Evolutionary conservation across 2,888 invertebrate species (phyloP).

Genomic region (Tetragnatha montana): DNA sequence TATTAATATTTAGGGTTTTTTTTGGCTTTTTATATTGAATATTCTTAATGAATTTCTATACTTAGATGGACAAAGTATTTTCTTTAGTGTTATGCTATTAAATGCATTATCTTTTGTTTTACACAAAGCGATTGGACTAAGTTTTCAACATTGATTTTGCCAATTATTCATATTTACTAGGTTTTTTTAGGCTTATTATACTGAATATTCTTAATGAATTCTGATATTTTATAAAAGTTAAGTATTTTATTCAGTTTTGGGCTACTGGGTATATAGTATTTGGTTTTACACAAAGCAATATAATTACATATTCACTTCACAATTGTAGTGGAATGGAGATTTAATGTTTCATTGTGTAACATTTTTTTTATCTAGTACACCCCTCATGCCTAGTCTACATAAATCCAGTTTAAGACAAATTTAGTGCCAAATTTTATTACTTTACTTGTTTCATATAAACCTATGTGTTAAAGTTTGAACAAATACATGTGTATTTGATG

Average conservation of each 20-base stretch:
- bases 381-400: no score
- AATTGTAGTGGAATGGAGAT: no score
- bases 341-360: not conserved
- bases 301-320: no score
- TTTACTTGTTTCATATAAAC: not conserved
- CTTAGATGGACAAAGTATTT: not conserved
- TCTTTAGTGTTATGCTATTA: not conserved
- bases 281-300: no score
- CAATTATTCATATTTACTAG: conserved; percentile 4
- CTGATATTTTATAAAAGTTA: not conserved
- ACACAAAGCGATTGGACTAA: not conserved
- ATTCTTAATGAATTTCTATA: not conserved
- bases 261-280: no score
- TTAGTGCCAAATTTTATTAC: not conserved
- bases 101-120: not conserved
- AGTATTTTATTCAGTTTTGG: no score
- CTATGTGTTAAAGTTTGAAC: not conserved
- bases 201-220: not conserved
- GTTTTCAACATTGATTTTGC: not conserved
- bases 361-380: not conserved
- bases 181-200: not conserved
- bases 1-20: not conserved
- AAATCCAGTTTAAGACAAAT: not conserved
- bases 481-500: not conserved
- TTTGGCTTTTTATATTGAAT: not conserved